These are phyloP conservation scores for Trogon surrucura DNA, from an alignment of 2,113 vertebrate species.

Conservation along the genomic window DNA sequence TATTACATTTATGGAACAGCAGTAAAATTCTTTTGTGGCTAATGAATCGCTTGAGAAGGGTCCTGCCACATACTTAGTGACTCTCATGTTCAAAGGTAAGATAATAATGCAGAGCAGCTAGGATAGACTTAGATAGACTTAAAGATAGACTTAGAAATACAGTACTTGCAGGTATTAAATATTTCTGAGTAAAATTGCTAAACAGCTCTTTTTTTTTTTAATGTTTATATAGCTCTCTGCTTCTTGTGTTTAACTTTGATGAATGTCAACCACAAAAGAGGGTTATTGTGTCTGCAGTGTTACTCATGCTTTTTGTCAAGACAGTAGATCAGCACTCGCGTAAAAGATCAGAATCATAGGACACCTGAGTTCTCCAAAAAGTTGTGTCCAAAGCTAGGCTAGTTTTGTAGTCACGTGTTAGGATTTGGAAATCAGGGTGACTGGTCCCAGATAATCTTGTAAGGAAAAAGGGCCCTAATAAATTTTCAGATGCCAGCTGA, in stretches of 20 bases:
- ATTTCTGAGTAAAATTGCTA: background rate
- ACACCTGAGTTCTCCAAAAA: background rate
- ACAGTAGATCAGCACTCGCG: background rate
- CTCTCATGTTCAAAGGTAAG: background rate
- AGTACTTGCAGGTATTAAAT: background rate
- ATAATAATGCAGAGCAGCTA: background rate
- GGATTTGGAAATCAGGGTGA: background rate
- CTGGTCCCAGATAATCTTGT: background rate
- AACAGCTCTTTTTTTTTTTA: background rate
- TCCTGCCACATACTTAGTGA: accelerated
- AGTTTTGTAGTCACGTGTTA: background rate
- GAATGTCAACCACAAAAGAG: background rate
- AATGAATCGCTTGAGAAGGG: background rate
- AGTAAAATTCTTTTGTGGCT: background rate
- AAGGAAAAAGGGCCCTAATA: background rate
- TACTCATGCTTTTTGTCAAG: background rate
- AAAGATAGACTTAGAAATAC: background rate
- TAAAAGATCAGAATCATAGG: background rate
- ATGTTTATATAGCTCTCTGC: background rate
- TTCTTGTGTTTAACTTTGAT: background rate
- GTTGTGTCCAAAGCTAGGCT: background rate
- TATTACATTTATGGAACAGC: background rate
- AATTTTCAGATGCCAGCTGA: background rate
- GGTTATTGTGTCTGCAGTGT: background rate
- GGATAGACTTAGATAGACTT: background rate